phyloP scores from a whole-genome alignment of 2,797 vertebrate genomes.

The Typhlichthys eigenmanni region DNA sequence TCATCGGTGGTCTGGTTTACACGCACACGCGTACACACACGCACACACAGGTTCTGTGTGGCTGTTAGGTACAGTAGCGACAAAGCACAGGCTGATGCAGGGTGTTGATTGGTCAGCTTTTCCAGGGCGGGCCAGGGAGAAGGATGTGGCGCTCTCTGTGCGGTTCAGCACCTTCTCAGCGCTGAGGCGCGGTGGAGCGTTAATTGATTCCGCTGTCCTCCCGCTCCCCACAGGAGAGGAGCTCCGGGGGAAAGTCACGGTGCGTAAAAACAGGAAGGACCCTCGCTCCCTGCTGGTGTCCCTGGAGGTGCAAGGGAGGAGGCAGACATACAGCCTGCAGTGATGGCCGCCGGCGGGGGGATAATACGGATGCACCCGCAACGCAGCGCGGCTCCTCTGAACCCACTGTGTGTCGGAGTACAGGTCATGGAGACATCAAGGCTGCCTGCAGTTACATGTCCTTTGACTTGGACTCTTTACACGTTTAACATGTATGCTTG shows the following conservation, averaged over 20 bases:
- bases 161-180: too few species aligned
- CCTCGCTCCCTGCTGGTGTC: slow-evolving; percentile 88
- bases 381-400: neutral
- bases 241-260: slow-evolving; percentile 82
- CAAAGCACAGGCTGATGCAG: too few species aligned
- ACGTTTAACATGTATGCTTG: neutral
- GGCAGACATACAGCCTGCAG: slow-evolving; percentile 86
- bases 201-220: neutral
- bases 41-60: neutral
- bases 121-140: neutral
- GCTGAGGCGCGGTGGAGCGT: neutral
- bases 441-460: neutral
- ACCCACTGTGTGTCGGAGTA: neutral
- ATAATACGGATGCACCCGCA: too few species aligned
- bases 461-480: neutral
- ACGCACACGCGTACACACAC: slow-evolving; percentile 7
- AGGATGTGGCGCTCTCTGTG: too few species aligned
- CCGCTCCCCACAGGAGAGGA: slow-evolving; percentile 77
- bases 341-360: slow-evolving; percentile 52
- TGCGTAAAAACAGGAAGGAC: slow-evolving; percentile 91
- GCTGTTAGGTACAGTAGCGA: too few species aligned
- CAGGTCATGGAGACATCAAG: neutral
- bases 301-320: slow-evolving; percentile 75
- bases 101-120: too few species aligned
- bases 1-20: slow-evolving; percentile 2